Percentiles rank a stretch among this genome's conserved stretches.
Evolutionary conservation across 2,888 invertebrate genomes (phyloP).

Genomic region (Athalia cordata): DNA sequence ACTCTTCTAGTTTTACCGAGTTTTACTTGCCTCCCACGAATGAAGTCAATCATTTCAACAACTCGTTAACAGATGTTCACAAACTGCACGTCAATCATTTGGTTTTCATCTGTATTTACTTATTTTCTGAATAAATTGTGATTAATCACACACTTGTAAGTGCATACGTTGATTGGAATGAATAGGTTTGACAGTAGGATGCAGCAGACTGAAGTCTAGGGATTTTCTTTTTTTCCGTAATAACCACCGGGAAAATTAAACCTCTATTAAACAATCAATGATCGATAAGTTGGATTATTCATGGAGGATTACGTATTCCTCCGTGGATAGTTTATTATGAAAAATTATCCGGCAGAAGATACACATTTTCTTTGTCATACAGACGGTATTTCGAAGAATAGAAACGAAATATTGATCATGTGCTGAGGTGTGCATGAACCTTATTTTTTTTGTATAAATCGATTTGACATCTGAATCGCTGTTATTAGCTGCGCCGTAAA

Average conservation of each 20-base stretch:
- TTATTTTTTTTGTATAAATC: too few relatives aligned
- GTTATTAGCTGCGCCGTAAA: conserved; percentile 16
- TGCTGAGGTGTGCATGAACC: too few relatives aligned
- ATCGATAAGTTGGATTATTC: neutral
- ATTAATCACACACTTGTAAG: conserved; percentile 23
- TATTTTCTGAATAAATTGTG: conserved; percentile 30
- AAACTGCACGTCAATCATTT: neutral
- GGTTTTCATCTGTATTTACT: conserved; percentile 21
- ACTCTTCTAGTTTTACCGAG: neutral
- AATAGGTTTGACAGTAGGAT: conserved; percentile 57
- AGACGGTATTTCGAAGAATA: too few relatives aligned
- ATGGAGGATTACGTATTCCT: too few relatives aligned
- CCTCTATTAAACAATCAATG: neutral
- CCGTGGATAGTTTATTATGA: too few relatives aligned
- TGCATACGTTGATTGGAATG: conserved; percentile 26
- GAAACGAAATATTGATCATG: too few relatives aligned
- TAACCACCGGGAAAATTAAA: conserved; percentile 28
- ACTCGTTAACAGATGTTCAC: conserved; percentile 3
- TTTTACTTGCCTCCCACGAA: conserved; percentile 12
- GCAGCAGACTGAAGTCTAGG: conserved; percentile 60
- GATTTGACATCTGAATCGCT: neutral
- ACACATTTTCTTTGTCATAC: too few relatives aligned
- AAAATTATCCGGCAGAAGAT: too few relatives aligned
- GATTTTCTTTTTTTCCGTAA: conserved; percentile 49
- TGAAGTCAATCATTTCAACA: conserved; percentile 3